Conservation (phyloP, 2,888 invertebrate genomes). For the Antitype chi region DNA sequence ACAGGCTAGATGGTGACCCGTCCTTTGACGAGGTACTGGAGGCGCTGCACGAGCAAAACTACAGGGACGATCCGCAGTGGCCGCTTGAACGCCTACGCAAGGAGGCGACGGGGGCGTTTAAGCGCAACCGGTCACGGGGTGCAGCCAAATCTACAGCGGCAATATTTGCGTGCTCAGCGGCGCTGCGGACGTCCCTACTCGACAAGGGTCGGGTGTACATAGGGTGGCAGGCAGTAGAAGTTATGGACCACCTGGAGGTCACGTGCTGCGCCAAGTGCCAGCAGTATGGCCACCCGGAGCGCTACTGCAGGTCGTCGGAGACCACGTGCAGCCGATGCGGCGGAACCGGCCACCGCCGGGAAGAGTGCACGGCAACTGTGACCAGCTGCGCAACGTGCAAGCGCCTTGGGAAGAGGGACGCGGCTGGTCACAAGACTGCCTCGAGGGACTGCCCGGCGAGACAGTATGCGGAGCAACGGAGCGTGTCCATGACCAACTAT, state of each 20-base stretch:
- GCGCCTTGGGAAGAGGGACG: constrained; percentile 35
- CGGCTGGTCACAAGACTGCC: constrained; percentile 43
- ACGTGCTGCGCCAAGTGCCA: constrained; percentile 71
- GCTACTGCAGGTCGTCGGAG: constrained; percentile 52
- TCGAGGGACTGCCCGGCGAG: constrained; percentile 58
- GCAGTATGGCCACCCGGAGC: constrained; percentile 70
- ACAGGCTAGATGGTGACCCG: neutral
- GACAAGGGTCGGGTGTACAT: constrained; percentile 18
- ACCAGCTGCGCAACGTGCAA: constrained; percentile 62
- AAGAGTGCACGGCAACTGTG: neutral
- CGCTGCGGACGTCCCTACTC: neutral
- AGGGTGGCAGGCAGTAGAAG: constrained; percentile 48
- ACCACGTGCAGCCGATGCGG: constrained; percentile 60
- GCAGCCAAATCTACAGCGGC: accelerated
- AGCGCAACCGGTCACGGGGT: neutral
- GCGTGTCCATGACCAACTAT: constrained; percentile 28
- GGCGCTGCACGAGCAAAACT: neutral
- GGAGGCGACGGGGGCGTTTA: constrained; percentile 27
- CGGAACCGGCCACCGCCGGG: constrained; percentile 18
- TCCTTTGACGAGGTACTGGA: accelerated
- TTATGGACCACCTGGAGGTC: constrained; percentile 27
- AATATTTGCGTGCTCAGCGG: neutral
- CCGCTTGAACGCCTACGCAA: accelerated
- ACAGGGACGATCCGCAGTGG: neutral
- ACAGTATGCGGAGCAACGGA: constrained; percentile 37